Evolutionary conservation across 2,888 invertebrate species (phyloP).

Genomic region (Lycaena phlaeas): DNA sequence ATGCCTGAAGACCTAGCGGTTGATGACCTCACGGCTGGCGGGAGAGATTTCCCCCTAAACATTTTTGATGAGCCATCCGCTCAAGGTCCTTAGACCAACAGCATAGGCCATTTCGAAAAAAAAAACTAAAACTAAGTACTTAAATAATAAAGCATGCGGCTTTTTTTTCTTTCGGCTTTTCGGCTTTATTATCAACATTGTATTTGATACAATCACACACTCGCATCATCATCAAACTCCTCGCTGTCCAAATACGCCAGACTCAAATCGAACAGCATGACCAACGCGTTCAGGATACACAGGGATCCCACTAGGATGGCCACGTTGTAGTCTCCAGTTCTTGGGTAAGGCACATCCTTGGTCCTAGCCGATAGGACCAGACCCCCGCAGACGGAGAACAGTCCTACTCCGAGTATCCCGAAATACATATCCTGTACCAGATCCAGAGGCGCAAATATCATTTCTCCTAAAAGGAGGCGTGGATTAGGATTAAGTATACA

Average conservation of each 20-base stretch:
- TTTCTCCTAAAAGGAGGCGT: conserved; percentile 47
- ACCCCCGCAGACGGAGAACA: conserved; percentile 49
- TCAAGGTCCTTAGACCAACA: too few species aligned
- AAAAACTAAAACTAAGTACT: background rate
- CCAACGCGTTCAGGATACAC: conserved; percentile 38
- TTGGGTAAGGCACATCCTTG: conserved; percentile 31
- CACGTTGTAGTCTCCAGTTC: conserved; percentile 42
- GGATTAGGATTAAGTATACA: too few species aligned
- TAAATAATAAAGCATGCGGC: background rate
- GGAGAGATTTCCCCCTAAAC: too few species aligned
- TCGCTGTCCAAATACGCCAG: conserved; percentile 62
- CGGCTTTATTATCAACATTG: background rate
- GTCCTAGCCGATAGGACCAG: conserved; percentile 38
- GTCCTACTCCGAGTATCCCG: conserved; percentile 44
- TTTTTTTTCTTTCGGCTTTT: too few species aligned
- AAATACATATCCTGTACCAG: conserved; percentile 63
- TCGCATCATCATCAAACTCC: conserved; percentile 54
- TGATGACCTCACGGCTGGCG: too few species aligned
- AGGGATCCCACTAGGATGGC: conserved; percentile 39
- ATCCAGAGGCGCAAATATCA: conserved; percentile 56
- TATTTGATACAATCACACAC: conserved; percentile 34
- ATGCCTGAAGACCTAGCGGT: background rate
- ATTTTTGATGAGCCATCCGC: too few species aligned
- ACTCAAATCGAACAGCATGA: conserved; percentile 54
- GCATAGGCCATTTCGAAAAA: too few species aligned